Conservation (phyloP, 1,140 invertebrate genomes). For the Heterodera carotae region DNA sequence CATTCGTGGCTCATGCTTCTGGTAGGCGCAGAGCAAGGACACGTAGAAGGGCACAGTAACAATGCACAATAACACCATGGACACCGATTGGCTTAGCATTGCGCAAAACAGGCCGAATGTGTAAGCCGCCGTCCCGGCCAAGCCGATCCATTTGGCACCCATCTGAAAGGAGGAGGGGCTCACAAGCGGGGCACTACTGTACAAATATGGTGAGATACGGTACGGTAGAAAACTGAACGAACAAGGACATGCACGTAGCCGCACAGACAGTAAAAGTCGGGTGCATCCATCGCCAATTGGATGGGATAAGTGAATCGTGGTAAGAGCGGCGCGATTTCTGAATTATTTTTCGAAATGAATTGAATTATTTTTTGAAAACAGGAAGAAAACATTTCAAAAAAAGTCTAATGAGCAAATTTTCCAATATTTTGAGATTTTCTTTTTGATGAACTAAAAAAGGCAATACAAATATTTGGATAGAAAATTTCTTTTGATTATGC, state of each 20-base stretch:
- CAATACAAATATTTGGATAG: too few relatives aligned
- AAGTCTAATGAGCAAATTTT: too few relatives aligned
- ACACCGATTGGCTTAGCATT: not conserved
- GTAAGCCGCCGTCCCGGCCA: not conserved
- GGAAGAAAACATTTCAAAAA: too few relatives aligned
- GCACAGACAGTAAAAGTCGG: not conserved
- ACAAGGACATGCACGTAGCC: not conserved
- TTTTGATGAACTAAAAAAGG: too few relatives aligned
- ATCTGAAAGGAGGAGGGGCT: not conserved
- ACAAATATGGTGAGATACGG: not conserved
- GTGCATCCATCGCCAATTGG: not conserved
- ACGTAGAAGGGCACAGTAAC: not conserved
- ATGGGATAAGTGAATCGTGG: too few relatives aligned
- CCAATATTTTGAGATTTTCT: too few relatives aligned
- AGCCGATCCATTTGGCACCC: not conserved
- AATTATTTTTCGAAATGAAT: too few relatives aligned
- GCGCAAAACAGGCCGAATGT: not conserved
- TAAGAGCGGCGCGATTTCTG: too few relatives aligned
- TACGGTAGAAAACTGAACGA: not conserved
- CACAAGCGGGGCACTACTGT: not conserved
- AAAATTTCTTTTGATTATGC: too few relatives aligned
- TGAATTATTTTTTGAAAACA: too few relatives aligned
- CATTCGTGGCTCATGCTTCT: not conserved
- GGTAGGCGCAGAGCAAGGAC: not conserved
- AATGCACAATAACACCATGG: not conserved